Percentiles rank a stretch among this genome's conserved stretches.
These are phyloP conservation scores for Antennarius maculatus DNA, from an alignment of 2,797 vertebrate genomes.

Conservation along the genomic window DNA sequence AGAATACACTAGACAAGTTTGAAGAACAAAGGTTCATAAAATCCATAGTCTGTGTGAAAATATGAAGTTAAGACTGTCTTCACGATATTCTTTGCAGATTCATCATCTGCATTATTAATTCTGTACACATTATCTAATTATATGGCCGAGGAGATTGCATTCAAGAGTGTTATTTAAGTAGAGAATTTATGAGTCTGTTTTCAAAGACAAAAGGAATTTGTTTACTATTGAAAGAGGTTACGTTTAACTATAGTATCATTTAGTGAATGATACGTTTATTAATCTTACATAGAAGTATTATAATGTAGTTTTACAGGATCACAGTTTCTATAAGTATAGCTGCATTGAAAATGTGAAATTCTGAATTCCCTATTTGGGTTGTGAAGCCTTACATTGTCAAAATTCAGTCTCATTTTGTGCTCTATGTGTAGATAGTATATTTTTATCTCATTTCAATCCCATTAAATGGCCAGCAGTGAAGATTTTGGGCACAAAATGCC, in stretches of 20 bases:
- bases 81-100: background rate
- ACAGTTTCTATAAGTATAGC: background rate
- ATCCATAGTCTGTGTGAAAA: background rate
- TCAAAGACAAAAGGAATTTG: background rate
- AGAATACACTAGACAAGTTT: background rate
- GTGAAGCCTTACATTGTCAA: background rate
- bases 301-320: background rate
- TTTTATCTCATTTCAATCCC: constrained; percentile 5
- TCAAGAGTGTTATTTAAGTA: constrained; percentile 17
- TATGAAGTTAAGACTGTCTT: background rate
- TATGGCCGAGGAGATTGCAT: constrained; percentile 16
- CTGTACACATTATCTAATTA: constrained; percentile 51
- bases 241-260: constrained; percentile 2
- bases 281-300: background rate
- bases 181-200: background rate
- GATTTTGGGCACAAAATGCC: background rate
- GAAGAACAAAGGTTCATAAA: background rate
- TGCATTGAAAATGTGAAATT: background rate
- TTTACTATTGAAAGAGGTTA: background rate
- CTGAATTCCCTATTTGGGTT: background rate
- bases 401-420: background rate
- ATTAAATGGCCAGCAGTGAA: background rate
- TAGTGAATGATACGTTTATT: constrained; percentile 15
- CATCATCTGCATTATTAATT: constrained; percentile 38
- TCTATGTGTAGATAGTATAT: background rate